phyloP scores from a whole-genome alignment of 2,888 invertebrate species.

The Eristalinus sepulchralis region DNA sequence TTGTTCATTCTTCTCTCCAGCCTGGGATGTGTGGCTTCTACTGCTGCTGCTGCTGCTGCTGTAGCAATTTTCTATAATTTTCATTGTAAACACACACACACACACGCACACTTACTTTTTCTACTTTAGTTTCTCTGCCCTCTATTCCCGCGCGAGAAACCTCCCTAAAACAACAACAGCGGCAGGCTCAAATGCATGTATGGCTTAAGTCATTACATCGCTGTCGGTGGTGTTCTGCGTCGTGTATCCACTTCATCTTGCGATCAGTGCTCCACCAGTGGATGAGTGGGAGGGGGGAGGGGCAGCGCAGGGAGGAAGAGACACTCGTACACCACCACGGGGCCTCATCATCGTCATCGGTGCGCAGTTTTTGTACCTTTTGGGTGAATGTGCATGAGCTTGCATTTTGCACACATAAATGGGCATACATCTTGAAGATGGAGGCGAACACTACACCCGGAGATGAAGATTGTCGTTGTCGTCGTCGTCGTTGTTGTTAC shows the following conservation, averaged over 20 bases:
- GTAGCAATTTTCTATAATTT: slow-evolving; percentile 61
- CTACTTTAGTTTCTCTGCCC: slow-evolving; percentile 18
- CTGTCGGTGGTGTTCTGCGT: slow-evolving; percentile 50
- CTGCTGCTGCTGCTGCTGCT: slow-evolving; percentile 32
- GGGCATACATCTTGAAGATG: slow-evolving; percentile 59
- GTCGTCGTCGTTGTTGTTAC: neutral
- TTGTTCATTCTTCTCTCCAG: slow-evolving; percentile 14
- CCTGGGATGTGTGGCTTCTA: neutral
- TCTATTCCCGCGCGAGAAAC: neutral
- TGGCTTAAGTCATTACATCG: slow-evolving; percentile 58
- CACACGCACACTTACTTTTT: slow-evolving; percentile 6
- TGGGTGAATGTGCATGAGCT: slow-evolving; percentile 50
- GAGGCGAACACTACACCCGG: slow-evolving; percentile 48
- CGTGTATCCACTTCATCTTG: slow-evolving; percentile 13
- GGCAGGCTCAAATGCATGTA: neutral
- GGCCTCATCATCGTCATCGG: neutral
- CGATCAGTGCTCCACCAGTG: slow-evolving; percentile 11
- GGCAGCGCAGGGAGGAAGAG: slow-evolving; percentile 10
- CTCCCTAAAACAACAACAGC: neutral
- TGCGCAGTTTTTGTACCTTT: slow-evolving; percentile 2
- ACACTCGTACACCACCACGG: slow-evolving; percentile 7
- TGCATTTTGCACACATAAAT: slow-evolving; percentile 65
- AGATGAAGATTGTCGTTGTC: slow-evolving; percentile 48
- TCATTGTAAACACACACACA: slow-evolving; percentile 28
- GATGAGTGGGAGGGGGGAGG: no score